Evolutionary conservation across 2,113 vertebrate genomes (phyloP).

Genomic region (Oreochromis tanganicae): DNA sequence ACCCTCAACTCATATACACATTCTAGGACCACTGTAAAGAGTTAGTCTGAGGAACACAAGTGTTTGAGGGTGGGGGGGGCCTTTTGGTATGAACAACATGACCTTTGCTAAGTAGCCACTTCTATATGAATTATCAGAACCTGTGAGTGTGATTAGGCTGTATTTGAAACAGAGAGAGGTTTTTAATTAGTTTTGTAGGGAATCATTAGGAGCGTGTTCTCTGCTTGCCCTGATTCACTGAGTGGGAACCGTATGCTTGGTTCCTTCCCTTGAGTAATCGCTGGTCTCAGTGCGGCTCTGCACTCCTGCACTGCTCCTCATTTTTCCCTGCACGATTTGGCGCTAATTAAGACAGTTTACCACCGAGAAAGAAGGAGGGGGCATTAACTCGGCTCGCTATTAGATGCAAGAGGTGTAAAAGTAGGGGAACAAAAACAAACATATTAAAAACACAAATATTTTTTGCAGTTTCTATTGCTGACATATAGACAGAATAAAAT

Average conservation of each 20-base stretch:
- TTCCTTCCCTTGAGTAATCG: slow-evolving; percentile 10
- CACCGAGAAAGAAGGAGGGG: not conserved
- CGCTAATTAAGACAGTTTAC: slow-evolving; percentile 34
- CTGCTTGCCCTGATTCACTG: slow-evolving; percentile 33
- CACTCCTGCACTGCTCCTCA: slow-evolving; percentile 28
- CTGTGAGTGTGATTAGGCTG: slow-evolving; percentile 1
- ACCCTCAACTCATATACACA: not conserved
- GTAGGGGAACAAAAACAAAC: not conserved
- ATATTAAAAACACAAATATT: not conserved
- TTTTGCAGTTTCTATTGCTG: not conserved
- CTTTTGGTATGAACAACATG: not conserved
- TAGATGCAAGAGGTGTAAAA: not conserved
- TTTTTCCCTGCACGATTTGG: slow-evolving; percentile 22
- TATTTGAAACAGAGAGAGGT: slow-evolving; percentile 8
- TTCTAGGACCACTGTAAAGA: not conserved
- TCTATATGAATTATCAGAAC: not conserved
- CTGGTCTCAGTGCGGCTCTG: not conserved
- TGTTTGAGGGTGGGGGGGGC: not conserved
- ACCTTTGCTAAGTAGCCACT: not conserved
- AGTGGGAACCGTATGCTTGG: not conserved
- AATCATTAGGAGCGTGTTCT: slow-evolving; percentile 31
- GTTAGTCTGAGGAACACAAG: not conserved
- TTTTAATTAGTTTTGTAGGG: slow-evolving; percentile 47
- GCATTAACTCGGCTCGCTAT: not conserved
- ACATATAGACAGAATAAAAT: not conserved